phyloP scores from a whole-genome alignment of 1,140 invertebrate species.

The Harpegnathos saltator region DNA sequence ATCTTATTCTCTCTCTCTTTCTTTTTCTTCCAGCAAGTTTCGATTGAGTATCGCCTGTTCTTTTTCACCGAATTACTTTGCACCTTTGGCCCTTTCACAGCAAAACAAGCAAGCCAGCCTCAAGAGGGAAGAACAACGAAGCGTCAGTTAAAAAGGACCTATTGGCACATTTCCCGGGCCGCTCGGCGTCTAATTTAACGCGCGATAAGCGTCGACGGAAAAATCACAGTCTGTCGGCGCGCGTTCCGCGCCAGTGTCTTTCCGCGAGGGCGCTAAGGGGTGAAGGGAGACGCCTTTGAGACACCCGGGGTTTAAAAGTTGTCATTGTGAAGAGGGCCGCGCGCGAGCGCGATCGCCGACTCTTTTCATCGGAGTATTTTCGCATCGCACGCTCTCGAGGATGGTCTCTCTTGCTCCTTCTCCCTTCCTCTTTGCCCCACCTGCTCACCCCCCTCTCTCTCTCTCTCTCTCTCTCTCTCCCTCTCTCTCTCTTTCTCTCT shows the following conservation, averaged over 20 bases:
- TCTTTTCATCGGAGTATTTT: conserved; percentile 64
- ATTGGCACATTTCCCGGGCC: neutral
- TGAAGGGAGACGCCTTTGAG: conserved; percentile 54
- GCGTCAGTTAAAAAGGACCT: too few species aligned
- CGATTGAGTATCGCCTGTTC: too few species aligned
- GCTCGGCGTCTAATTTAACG: conserved; percentile 19
- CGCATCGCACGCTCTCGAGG: conserved; percentile 50
- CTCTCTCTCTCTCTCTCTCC: conserved; percentile 14
- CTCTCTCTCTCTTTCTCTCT: conserved; percentile 11
- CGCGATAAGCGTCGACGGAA: conserved; percentile 19
- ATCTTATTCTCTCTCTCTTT: too few species aligned
- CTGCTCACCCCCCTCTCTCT: too few species aligned
- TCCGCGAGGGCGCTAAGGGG: neutral
- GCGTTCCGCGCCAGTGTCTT: conserved; percentile 13
- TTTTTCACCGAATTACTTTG: too few species aligned
- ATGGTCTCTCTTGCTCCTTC: neutral
- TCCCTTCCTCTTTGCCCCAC: conserved; percentile 17
- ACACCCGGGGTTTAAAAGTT: conserved; percentile 44
- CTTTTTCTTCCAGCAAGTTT: too few species aligned
- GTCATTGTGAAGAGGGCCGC: conserved; percentile 36
- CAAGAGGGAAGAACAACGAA: too few species aligned
- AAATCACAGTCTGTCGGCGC: conserved; percentile 19
- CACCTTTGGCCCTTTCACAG: too few species aligned
- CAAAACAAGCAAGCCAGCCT: too few species aligned
- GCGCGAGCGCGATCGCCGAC: conserved; percentile 44